A percentile compares a stretch with the other conserved stretches of the same genome.
Conservation (phyloP, 2,888 invertebrate genomes). For the Glyphotaelius pellucidus region DNA sequence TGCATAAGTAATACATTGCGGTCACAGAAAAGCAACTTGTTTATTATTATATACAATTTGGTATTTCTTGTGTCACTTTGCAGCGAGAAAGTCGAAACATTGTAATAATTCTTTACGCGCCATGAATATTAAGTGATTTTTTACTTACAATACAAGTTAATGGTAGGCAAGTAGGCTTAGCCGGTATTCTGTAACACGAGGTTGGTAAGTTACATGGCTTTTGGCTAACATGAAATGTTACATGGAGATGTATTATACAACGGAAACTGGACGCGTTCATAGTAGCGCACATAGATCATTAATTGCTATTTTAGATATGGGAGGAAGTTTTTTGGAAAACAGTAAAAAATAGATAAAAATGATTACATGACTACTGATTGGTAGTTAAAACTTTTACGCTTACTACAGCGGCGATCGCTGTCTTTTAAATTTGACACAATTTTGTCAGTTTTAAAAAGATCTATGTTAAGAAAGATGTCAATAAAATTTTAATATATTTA, state of each 20-base stretch:
- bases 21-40: background rate
- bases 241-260: background rate
- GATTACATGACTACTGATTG: background rate
- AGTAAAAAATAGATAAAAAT: too few species aligned
- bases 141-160: background rate
- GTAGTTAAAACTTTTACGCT: background rate
- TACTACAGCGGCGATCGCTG: background rate
- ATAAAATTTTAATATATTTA: too few species aligned
- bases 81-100: conserved; percentile 19
- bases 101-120: background rate
- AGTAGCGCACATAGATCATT: background rate
- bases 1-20: background rate
- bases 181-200: background rate
- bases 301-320: background rate
- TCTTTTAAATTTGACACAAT: background rate
- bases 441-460: background rate
- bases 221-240: background rate
- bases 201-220: background rate
- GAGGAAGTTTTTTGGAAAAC: background rate
- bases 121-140: conserved; percentile 26
- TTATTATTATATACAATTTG: background rate
- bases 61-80: background rate
- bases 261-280: background rate
- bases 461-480: too few species aligned
- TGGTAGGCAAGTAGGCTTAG: background rate